Evolutionary conservation across 2,113 vertebrate genomes (phyloP).

Genomic region (Gnathochromis pfefferi): DNA sequence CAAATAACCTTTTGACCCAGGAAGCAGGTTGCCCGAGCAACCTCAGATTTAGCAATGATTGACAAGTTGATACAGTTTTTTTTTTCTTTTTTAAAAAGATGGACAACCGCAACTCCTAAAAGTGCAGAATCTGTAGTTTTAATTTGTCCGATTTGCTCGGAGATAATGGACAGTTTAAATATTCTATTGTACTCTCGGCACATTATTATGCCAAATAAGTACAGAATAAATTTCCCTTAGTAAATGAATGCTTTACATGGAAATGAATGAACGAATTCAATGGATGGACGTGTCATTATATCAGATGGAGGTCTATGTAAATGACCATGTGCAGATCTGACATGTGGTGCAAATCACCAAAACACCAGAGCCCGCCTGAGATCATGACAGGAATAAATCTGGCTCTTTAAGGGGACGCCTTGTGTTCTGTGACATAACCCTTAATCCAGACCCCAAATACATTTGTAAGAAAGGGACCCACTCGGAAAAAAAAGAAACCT

Average conservation of each 20-base stretch:
- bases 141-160: neutral
- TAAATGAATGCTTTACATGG: constrained; percentile 69
- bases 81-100: constrained; percentile 15
- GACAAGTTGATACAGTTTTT: constrained; percentile 56
- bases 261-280: constrained; percentile 68
- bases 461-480: neutral
- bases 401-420: constrained; percentile 27
- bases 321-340: constrained; percentile 58
- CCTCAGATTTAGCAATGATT: constrained; percentile 69
- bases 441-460: constrained; percentile 35
- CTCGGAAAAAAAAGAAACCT: neutral
- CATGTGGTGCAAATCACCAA: constrained; percentile 61
- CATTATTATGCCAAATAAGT: constrained; percentile 58
- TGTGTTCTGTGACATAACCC: constrained; percentile 27
- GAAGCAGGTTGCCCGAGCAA: constrained; percentile 74
- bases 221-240: constrained; percentile 69
- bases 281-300: constrained; percentile 61
- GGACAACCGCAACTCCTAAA: constrained; percentile 1
- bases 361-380: constrained; percentile 20
- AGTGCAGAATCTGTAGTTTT: neutral
- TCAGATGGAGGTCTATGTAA: constrained; percentile 67
- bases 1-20: constrained; percentile 76
- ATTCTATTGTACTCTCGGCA: constrained; percentile 55
- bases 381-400: constrained; percentile 66
- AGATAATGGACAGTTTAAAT: constrained; percentile 41